Conservation (phyloP, 2,113 vertebrate genomes). For the Numida meleagris region DNA sequence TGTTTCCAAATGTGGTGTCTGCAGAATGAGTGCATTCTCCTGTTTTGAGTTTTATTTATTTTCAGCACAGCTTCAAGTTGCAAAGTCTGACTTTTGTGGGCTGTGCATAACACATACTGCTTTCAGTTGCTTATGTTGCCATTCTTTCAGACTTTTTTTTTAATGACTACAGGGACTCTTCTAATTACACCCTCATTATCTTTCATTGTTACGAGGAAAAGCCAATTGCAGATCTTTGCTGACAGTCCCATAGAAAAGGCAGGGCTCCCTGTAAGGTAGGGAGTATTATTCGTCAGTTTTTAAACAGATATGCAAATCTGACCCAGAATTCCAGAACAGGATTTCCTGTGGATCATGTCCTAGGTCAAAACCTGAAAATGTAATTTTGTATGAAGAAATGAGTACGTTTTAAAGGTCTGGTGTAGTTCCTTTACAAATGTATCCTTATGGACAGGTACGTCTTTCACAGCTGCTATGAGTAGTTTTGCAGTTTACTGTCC, state of each 20-base stretch:
- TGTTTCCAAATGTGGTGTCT: not conserved
- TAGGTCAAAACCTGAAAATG: not conserved
- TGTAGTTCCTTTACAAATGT: not conserved
- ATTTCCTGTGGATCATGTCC: not conserved
- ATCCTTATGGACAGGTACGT: not conserved
- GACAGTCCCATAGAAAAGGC: not conserved
- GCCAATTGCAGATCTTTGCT: not conserved
- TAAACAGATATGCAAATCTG: not conserved
- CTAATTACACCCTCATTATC: conserved; percentile 48
- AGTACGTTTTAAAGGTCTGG: not conserved
- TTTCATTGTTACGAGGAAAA: conserved; percentile 10
- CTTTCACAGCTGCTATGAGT: not conserved
- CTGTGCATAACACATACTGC: conserved; percentile 47
- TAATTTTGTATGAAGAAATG: not conserved
- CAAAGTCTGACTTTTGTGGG: conserved; percentile 18
- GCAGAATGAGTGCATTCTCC: not conserved
- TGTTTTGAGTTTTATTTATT: not conserved
- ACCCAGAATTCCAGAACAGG: not conserved
- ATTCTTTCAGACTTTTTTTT: conserved; percentile 45
- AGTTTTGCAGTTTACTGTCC: not conserved
- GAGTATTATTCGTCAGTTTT: not conserved
- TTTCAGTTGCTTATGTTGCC: conserved; percentile 48
- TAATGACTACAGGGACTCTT: conserved; percentile 57
- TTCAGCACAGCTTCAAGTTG: conserved; percentile 3
- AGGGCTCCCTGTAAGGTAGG: not conserved